Base-by-base conservation (phyloP, 2,888 invertebrate genomes). In the Barypeithes pellucidus region DNA sequence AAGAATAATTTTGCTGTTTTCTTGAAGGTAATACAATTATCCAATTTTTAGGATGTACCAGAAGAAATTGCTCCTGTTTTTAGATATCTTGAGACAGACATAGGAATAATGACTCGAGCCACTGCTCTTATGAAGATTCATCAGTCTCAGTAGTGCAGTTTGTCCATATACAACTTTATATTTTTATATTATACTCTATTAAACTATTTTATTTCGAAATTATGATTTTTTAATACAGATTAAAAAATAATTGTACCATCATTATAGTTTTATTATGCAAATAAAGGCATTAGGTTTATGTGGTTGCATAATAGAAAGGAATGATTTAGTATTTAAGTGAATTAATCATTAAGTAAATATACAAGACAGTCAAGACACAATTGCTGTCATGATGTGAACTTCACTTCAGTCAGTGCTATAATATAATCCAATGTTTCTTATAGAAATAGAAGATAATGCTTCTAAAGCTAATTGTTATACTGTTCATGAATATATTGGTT, bases 11-110 rank as follows among this genome's bases (percentile, higher is more conserved):
- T 33, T 5, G 1, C n/a, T 29, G 2, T 9, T 33, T 11, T 29
- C 1, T 57, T 14, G 1, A 14, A 57, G 9, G 29, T 9, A 20
- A 20, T 29, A 29, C n/a, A 29, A 8, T 14, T 39, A n/a, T n/a
- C 12, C 5, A 39, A 18, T 60, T 79, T 77, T 66, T 61, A 77
- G 80, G 80, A 81, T 43, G 67, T 66, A n/a, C 63, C 78, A 16
- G 81, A 83, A 43, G 82, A 83, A 73, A 78, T 85, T 4, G 72
- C 84, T 16, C 84, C 85, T 12, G 84, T 85, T 50, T 85, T 85
- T 78, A 77, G 85, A 36, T 85, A 82, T 80, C 77, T 85, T 61
- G 85, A 85, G 67, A 79, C 78, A 45, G 85, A 85, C 75, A 82
- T 83, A 68, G 85, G 85, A 9, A 85, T 85, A 57, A 82, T 84